phyloP scores from a whole-genome alignment of 2,888 invertebrate genomes.

The Mechanitis messenoides region DNA sequence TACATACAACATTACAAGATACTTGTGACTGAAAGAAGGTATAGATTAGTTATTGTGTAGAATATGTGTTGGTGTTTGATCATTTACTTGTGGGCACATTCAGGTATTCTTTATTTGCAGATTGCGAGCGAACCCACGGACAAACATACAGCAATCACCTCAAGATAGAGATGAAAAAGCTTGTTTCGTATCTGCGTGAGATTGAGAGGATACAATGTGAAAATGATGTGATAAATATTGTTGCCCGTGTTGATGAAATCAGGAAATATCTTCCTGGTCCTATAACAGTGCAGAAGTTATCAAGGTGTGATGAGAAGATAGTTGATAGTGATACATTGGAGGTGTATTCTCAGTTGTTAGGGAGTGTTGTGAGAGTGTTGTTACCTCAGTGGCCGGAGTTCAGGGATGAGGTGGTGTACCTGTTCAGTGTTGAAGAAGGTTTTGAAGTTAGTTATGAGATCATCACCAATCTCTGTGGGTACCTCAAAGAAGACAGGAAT shows the following conservation, averaged over 20 bases:
- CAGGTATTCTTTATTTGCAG: conserved; percentile 65
- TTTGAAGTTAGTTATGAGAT: conserved; percentile 65
- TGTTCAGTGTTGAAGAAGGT: conserved; percentile 76
- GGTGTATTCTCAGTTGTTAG: conserved; percentile 71
- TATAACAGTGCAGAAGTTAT: conserved; percentile 81
- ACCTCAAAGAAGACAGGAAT: conserved; percentile 61
- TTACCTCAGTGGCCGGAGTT: conserved; percentile 77
- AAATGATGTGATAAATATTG: conserved; percentile 42
- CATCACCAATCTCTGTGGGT: conserved; percentile 62
- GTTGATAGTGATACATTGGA: conserved; percentile 53
- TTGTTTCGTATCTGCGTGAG: conserved; percentile 48
- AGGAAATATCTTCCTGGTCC: conserved; percentile 70
- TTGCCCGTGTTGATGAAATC: conserved; percentile 33
- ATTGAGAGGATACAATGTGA: conserved; percentile 50
- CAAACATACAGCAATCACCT: conserved; percentile 29
- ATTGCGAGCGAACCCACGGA: conserved; percentile 4
- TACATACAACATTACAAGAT: not conserved
- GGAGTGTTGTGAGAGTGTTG: conserved; percentile 63
- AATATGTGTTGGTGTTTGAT: conserved; percentile 32
- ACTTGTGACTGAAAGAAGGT: conserved; percentile 5
- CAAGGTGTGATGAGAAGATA: conserved; percentile 61
- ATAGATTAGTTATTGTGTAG: conserved; percentile 22
- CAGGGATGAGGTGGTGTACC: conserved; percentile 52
- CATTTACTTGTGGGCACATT: conserved; percentile 69
- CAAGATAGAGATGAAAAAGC: conserved; percentile 39